Conservation (phyloP, 2,113 vertebrate genomes). For the Galeopterus variegatus region DNA sequence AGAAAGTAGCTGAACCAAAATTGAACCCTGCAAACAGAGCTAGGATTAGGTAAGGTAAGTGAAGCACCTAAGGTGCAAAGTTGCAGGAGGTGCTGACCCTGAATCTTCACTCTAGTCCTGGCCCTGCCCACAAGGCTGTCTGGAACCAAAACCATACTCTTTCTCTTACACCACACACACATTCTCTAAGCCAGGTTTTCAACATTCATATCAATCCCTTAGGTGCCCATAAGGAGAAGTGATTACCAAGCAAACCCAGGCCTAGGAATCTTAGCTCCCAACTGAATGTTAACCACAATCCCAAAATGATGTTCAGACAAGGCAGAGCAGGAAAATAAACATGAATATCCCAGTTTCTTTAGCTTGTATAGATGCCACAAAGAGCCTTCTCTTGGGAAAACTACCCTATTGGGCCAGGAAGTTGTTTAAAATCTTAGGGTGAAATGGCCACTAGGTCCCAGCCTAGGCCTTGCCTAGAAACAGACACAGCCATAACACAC, state of each 20-base stretch:
- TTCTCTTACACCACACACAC: not conserved
- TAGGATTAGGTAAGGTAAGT: not conserved
- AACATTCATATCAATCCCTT: not conserved
- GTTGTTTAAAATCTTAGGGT: conserved; percentile 8
- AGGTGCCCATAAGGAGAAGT: not conserved
- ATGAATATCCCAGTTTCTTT: not conserved
- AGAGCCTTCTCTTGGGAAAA: not conserved
- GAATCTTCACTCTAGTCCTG: not conserved
- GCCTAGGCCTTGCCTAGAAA: not conserved
- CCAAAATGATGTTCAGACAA: conserved; percentile 12
- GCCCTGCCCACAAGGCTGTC: not conserved
- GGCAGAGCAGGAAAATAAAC: conserved; percentile 38
- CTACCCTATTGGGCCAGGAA: not conserved
- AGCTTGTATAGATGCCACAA: not conserved
- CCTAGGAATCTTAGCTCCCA: conserved; percentile 19
- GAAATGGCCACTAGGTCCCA: not conserved
- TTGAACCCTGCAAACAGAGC: not conserved
- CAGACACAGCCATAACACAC: not conserved
- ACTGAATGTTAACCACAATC: conserved; percentile 32
- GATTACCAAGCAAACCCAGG: not conserved
- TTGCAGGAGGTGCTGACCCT: not conserved
- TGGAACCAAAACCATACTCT: not conserved
- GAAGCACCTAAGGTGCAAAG: not conserved
- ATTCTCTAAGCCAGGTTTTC: not conserved
- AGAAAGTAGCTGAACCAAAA: not conserved